Evolutionary conservation across 35 echinoderm and acorn worm genomes (phyloP), one percentile per base, ranked within the genome.

Genomic region (Heliocidaris tuberculata): DNA sequence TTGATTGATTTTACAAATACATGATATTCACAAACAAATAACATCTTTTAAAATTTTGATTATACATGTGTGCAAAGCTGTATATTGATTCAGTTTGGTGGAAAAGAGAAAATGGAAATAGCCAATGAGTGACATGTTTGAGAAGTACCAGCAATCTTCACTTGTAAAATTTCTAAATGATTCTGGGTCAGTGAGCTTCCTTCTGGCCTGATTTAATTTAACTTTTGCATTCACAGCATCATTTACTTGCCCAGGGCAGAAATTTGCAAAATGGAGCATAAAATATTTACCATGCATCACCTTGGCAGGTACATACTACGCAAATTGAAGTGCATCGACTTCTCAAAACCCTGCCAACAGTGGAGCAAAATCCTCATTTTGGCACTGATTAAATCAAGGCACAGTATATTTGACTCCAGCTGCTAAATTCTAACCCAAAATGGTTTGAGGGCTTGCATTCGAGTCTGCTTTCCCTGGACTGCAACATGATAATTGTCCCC

Each of bases 301-400:
- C 17, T 17, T 47, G 31, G 32, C 87, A 89, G 29, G 13, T 48
- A 85, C 29, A 32, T 27, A 89, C 87, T 17, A 12, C 31, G 2
- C 12, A 29, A n/a, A 47, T 89, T 42, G 24, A 5, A 89, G 12
- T 17, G 9, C 24, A 89, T 89, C 31, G 70, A 29, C 70, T 19
- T 85, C 0, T 1, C 70, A 85, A 85, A 6, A 42, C 87, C 24
- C 5, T 5, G 12, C 15, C 87, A 89, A 48, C 31, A n/a, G 13
- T 32, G 2, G 12, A 89, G 87, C 21, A n/a, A 89, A 89, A 89
- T 32, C 87, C 87, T 89, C 12, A 89, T 31, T 89, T 89, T 48
- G 30, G 87, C 5, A n/a, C 24, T 89, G 31, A 89, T 89, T 48
- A 89, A 89, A 89, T 89, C 47, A 89, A 89, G 87, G 87, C 12